phyloP scores from a whole-genome alignment of 2,113 vertebrate species.

The Gobiocypris rarus region DNA sequence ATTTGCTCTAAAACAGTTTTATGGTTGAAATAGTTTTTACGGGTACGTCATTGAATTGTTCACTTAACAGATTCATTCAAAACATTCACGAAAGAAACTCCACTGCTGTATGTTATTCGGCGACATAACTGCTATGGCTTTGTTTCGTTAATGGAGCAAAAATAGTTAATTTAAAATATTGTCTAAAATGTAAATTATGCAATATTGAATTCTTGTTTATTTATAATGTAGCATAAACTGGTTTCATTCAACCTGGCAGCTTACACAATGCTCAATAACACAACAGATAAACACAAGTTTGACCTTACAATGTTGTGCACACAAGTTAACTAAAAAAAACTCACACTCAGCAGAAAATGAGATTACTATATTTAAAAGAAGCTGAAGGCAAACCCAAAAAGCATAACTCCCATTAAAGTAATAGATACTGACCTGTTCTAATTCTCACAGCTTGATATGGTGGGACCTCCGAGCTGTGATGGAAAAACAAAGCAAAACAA shows the following conservation, averaged over 20 bases:
- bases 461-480: conserved; percentile 72
- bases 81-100: not conserved
- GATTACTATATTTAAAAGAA: not conserved
- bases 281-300: not conserved
- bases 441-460: conserved; percentile 74
- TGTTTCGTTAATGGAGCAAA: not conserved
- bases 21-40: not conserved
- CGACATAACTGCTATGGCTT: not conserved
- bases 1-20: not conserved
- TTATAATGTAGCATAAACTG: not conserved
- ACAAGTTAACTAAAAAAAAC: not conserved
- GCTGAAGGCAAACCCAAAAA: not conserved
- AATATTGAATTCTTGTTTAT: not conserved
- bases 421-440: conserved; percentile 74
- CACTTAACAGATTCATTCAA: not conserved
- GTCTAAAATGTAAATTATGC: not conserved
- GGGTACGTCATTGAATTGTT: conserved; percentile 1
- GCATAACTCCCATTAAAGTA: not conserved
- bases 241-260: not conserved
- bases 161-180: not conserved
- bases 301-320: too few relatives aligned
- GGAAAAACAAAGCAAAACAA: conserved; percentile 53
- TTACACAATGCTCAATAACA: not conserved
- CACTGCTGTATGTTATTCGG: not conserved
- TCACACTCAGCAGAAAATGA: not conserved